Evolutionary conservation across 2,113 vertebrate species (phyloP), one percentile per base, ranked within the genome.

Genomic region (Capreolus pygargus): DNA sequence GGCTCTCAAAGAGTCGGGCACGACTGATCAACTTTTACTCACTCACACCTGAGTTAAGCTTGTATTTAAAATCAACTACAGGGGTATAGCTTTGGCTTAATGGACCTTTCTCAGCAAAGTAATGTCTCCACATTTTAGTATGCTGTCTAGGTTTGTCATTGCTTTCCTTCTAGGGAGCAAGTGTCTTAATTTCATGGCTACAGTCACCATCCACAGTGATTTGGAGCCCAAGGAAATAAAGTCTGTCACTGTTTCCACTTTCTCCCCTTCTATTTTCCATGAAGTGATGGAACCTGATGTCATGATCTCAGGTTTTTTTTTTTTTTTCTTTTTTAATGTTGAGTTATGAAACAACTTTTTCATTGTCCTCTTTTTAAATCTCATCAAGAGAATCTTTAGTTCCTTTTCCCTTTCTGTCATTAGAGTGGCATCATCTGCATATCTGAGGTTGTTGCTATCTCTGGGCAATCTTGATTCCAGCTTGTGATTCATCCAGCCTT

Each of bases 261-360:
- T 74, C 5, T 74, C 11, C 36, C 36, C 21, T 39, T 74, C 67
- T 39, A 74, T 74, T 74, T 39, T 10, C 36, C 5, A 25, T 25
- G 36, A 25, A 74, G 36, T 39, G 19, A 39, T 39, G 36, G 21
- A 10, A 39, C 21, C 36, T 39, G 36, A 74, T 39, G 36, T 10
- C 67, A 74, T 74, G 10, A 74, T 74, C 67, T 25, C 0, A 0
- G 27, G 0, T 19, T 2, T 64, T 8, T 11, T 8, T 21, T 7
- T 33, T 10, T 21, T 9, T 39, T 64, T 16, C 11, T 67, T 67
- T n/a, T 11, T 23, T 0, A 74, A 74, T 74, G 67, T 74, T 74
- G 67, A 74, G 36, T 23, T 74, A 23, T 13, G 39, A 74, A 10
- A 36, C 36, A 74, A 19, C 36, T 13, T 39, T 74, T 74, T 74